phyloP scores from a whole-genome alignment of 2,113 vertebrate species.

The Podilymbus podiceps region DNA sequence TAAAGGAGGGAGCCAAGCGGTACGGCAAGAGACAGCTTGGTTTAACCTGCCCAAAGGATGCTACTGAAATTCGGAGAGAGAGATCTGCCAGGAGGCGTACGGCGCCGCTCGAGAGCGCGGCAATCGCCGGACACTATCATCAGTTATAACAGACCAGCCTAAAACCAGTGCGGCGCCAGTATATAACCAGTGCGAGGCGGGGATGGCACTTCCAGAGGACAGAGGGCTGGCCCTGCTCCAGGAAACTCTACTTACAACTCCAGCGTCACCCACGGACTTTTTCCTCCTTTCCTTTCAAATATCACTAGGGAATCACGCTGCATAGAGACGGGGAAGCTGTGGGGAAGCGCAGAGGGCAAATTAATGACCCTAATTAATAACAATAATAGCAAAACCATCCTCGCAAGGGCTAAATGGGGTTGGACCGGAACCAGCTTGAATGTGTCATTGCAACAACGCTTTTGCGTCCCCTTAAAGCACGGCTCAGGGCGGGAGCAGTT shows the following conservation, averaged over 20 bases:
- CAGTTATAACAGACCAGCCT: rapidly evolving
- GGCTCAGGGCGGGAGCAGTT: conserved; percentile 53
- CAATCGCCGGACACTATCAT: rapidly evolving
- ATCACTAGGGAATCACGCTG: neutral
- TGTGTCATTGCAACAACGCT: conserved; percentile 52
- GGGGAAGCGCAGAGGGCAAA: neutral
- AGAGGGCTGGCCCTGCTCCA: neutral
- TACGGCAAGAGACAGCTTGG: neutral
- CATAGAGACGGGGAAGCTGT: neutral
- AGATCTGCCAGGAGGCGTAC: neutral
- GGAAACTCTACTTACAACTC: neutral
- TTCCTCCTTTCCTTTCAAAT: neutral
- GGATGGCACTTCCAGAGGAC: neutral
- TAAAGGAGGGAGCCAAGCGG: neutral
- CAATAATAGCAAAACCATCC: neutral
- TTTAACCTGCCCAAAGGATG: neutral
- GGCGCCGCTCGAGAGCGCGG: rapidly evolving
- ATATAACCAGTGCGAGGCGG: too few species aligned
- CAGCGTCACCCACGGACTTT: rapidly evolving
- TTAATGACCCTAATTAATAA: neutral
- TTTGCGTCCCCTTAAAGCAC: conserved; percentile 35
- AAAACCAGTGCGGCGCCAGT: too few species aligned
- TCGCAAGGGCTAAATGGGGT: conserved; percentile 4
- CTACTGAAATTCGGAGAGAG: too few species aligned
- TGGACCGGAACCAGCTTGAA: conserved; percentile 58